Base-by-base conservation (phyloP, 1,140 invertebrate species). In the Fopius arisanus region DNA sequence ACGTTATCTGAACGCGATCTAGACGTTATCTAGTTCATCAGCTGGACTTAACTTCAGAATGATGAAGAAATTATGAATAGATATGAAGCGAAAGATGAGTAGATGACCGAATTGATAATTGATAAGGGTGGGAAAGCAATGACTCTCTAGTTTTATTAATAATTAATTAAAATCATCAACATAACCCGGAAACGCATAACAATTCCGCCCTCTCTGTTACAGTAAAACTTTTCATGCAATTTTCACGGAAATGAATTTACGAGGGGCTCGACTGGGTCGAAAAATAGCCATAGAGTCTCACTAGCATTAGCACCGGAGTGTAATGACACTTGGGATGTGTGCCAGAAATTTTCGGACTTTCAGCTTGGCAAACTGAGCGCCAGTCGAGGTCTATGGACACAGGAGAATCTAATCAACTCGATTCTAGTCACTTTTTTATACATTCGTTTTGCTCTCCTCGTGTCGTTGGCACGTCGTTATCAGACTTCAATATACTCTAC, bases 241-340 rank as follows among this genome's bases (percentile, higher is more conserved):
- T 62, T 62, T 62, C 54, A 62, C 21, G 54, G 54, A 62, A 62
- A 62, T 62, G 54, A 62, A 62, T 62, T 62, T 5, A 28, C 54
- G 21, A 62, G 54, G 26, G 54, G 54, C 54, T 62, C 54, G 54
- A 62, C 54, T 62, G 21, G 54, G 23, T 28, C 54, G 26, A 40
- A 72, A 67, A 65, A 67, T 66, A 72, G 40, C 31, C 26, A 28
- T 19, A 31, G 40, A 65, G 33, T 71, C 28, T 59, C 43, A 62
- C 21, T 26, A 28, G 21, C 62, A n/a, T 74, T 62, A 7, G 19
- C 21, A 41, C n/a, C 51, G 48, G 77, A 75, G 77, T 78, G 77
- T 78, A 78, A 78, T 78, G 74, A 78, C 77, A 75, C 77, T 76
- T 75, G 77, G 77, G 77, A 78, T 16, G 59, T 37, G 29, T 78